Evolutionary conservation across 92 coral and sea anemone genomes (phyloP), one percentile per base, ranked within the genome.

Genomic region (Porites lobata): DNA sequence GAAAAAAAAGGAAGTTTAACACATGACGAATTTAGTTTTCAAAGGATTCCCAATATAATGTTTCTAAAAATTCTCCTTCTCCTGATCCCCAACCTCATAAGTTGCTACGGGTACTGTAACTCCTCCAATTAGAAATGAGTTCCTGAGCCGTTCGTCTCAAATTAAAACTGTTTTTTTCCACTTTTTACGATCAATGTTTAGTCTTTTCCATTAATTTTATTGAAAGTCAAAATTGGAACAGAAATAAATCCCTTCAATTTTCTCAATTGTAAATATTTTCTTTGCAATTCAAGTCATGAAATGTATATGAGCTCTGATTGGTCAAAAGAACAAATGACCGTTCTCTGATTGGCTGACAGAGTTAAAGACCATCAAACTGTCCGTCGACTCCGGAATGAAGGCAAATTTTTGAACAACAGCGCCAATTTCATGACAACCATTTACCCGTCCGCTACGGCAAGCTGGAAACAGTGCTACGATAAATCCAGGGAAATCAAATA

Each of bases 231-330:
- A 8, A 8, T 9, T 14, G 13, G 15, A 14, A 56, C 15, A 10
- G 61, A 56, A 56, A 8, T 56, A 56, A 56, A 56, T 10, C 15
- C 11, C 14, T 56, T 56, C 11, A 56, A 14, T 53, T 76, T 18
- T 50, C 57, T 72, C 72, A 59, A 83, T 38, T 61, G 72, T 72
- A 72, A 61, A 72, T 83, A 51, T 83, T 73, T 83, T 52, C 77
- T 81, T 47, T 18, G 13, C 82, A 77, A 64, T 50, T 50, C 22
- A 9, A 80, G 85, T 7, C 12, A 68, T 15, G 62, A 47, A 24
- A 52, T 11, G 38, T 17, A 12, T 74, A 6, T 61, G 59, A 15
- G 17, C 20, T 72, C 70, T 14, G 13, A 73, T 83, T 83, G 78
- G 87, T 58, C 10, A 5, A 38, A 21, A 15, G 61, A 9, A 4